A percentile compares a stretch with the other conserved stretches of the same genome.
phyloP scores from a whole-genome alignment of 1,140 invertebrate species.

The Maconellicoccus hirsutus region DNA sequence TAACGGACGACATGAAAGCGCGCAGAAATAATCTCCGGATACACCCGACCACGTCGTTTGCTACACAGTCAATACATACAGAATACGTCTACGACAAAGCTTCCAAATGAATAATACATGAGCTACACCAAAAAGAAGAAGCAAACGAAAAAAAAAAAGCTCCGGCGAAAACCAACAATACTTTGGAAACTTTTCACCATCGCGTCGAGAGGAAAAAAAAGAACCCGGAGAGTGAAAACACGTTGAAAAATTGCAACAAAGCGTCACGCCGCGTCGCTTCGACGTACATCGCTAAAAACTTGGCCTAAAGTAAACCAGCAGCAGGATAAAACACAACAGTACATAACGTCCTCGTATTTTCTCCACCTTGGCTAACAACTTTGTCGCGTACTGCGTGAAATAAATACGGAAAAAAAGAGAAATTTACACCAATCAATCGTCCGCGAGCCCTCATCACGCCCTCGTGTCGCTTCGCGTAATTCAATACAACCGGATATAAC shows the following conservation, averaged over 20 bases:
- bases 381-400: too few species aligned
- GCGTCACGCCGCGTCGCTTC: background rate
- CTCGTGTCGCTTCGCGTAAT: too few species aligned
- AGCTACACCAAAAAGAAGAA: background rate
- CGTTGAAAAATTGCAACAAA: background rate
- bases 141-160: background rate
- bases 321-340: too few species aligned
- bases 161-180: conserved; percentile 1
- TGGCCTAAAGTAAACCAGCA: too few species aligned
- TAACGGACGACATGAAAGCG: background rate
- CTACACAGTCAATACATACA: background rate
- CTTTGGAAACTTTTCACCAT: background rate
- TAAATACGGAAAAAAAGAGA: too few species aligned
- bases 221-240: background rate
- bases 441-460: too few species aligned
- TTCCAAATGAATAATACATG: background rate
- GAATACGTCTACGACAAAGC: background rate
- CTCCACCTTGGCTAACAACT: too few species aligned
- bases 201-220: background rate
- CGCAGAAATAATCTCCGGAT: background rate
- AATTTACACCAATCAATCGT: too few species aligned
- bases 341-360: too few species aligned
- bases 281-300: background rate
- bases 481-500: background rate
- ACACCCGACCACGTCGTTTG: background rate